These are phyloP conservation scores for Athrips mouffetella DNA, from an alignment of 2,888 invertebrate species.

Conservation along the genomic window DNA sequence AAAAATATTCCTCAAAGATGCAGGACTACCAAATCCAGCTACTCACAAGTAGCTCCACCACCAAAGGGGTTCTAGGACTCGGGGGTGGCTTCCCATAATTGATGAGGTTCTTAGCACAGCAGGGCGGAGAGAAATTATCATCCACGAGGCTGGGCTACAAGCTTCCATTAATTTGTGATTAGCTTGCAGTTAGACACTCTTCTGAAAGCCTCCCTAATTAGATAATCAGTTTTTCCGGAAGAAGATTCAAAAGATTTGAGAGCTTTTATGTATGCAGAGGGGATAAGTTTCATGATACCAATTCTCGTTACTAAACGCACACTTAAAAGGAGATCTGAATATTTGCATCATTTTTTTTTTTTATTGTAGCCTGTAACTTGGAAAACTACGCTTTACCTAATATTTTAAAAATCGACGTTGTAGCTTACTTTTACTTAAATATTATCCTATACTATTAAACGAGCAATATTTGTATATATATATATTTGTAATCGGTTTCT, in stretches of 20 bases:
- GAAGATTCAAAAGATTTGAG: constrained; percentile 14
- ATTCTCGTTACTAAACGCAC: no score
- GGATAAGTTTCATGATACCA: not conserved
- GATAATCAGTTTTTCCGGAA: constrained; percentile 66
- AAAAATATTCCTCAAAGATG: not conserved
- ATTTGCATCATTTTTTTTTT: no score
- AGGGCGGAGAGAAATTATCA: constrained; percentile 71
- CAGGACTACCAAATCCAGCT: constrained; percentile 4
- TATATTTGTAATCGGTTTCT: no score
- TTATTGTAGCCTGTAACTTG: no score
- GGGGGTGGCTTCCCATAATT: constrained; percentile 72
- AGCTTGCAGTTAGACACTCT: constrained; percentile 66
- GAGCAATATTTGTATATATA: no score
- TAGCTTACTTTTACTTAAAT: no score
- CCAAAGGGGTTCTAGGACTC: constrained; percentile 47
- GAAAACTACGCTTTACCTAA: no score
- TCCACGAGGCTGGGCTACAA: constrained; percentile 68
- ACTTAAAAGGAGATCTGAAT: no score
- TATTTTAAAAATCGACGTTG: no score
- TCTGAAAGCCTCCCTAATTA: constrained; percentile 67
- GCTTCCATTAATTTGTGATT: constrained; percentile 76
- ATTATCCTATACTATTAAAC: no score
- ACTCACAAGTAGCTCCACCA: constrained; percentile 31
- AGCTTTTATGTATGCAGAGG: not conserved
- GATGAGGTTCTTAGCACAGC: constrained; percentile 77